Base-by-base conservation (phyloP, 1,140 invertebrate genomes). In the Drosophila rufa region DNA sequence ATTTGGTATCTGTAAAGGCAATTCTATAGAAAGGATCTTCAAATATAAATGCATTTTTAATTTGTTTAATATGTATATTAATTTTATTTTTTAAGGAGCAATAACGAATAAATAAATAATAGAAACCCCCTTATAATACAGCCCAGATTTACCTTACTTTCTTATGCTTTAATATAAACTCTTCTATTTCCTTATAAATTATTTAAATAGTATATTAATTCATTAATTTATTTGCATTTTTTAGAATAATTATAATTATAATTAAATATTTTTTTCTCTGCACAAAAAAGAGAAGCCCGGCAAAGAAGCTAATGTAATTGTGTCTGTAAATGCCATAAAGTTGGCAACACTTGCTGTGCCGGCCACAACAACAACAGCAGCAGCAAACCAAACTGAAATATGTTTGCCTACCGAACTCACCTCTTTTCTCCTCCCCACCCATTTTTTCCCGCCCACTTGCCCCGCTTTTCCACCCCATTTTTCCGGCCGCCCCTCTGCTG, bases 271-370 rank as follows among this genome's bases (percentile, higher is more conserved):
- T 40, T 2, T 56, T 15, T 56, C 36, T n/a, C 36, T 56, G 53
- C 14, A 40, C 19, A 25, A 36, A 56, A 75, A 61, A 59, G 57
- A 78, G 75, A 51, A 73, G 67, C 45, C 65, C 36, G 69, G 69
- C 73, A 55, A 61, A 76, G 79, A 65, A 66, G 78, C 79, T 84
- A 82, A 79, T 90, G 85, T 90, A 90, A 90, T 90, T 90, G 85
- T 90, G 82, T 86, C 89, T 90, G 85, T 90, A 90, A 90, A 90
- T 90, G 85, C 85, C 85, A 90, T 90, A 85, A 90, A 90, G 85
- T 90, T 90, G 85, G 85, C 85, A 89, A 90, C 85, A 90, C 85
- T 90, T 90, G 85, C 85, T 89, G 70, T 89, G 83, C 83, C 76
- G 80, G 74, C 79, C 75, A 47, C 53, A 64, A 25, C 75, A 62